Evolutionary conservation across 2,888 invertebrate genomes (phyloP).

Genomic region (Dolichomitus sp.): DNA sequence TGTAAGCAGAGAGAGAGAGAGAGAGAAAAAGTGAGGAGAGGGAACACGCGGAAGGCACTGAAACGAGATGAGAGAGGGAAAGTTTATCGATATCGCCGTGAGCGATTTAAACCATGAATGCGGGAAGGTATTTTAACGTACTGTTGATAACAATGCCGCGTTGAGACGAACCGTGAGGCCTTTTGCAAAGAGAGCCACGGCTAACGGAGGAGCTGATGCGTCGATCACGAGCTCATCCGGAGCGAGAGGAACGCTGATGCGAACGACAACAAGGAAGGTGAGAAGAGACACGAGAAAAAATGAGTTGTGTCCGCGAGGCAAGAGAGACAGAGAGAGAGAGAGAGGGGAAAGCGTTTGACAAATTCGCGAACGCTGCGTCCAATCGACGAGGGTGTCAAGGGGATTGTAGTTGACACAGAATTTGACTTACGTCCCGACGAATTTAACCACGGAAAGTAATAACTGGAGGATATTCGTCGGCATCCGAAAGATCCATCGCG

Average conservation of each 20-base stretch:
- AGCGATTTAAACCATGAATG: constrained; percentile 16
- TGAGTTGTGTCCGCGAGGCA: not conserved
- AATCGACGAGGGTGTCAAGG: constrained; percentile 1
- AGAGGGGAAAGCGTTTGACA: not conserved
- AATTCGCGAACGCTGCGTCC: constrained; percentile 12
- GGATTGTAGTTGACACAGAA: not conserved
- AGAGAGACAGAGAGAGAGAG: constrained; percentile 20
- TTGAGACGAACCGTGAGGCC: constrained; percentile 4
- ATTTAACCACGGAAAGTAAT: constrained; percentile 51
- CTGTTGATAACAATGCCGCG: constrained; percentile 5
- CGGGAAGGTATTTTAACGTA: constrained; percentile 8
- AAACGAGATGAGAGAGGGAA: constrained; percentile 7
- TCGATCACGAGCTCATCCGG: not conserved
- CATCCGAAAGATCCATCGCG: constrained; percentile 2
- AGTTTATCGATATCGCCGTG: constrained; percentile 16
- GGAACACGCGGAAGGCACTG: constrained; percentile 1
- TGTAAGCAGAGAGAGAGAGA: not conserved
- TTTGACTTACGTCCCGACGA: not conserved
- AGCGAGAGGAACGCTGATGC: not conserved
- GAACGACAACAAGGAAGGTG: not conserved
- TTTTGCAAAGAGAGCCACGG: not conserved
- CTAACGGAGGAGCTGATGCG: not conserved
- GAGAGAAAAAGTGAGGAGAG: not conserved
- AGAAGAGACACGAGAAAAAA: not conserved
- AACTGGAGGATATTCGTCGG: not conserved